phyloP scores from a whole-genome alignment of 2,888 invertebrate species.

The Spodoptera exigua region DNA sequence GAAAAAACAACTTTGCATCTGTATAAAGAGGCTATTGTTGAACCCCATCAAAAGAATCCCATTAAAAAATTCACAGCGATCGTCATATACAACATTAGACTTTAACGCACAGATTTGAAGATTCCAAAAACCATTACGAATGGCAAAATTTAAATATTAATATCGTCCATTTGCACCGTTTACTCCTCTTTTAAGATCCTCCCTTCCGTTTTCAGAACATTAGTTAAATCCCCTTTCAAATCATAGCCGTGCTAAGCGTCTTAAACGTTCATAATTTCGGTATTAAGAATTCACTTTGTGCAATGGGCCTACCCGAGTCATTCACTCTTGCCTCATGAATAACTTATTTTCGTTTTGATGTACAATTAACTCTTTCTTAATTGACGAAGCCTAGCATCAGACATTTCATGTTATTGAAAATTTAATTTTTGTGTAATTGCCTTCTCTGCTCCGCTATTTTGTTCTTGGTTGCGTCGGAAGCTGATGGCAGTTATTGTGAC shows the following conservation, averaged over 20 bases:
- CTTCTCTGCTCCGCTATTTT: slow-evolving; percentile 12
- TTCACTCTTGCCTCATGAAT: slow-evolving; percentile 50
- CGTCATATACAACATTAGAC: background rate
- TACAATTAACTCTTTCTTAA: slow-evolving; percentile 56
- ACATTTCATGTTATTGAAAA: slow-evolving; percentile 24
- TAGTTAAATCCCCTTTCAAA: slow-evolving; percentile 37
- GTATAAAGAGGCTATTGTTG: too few species aligned
- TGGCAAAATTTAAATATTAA: slow-evolving; percentile 6
- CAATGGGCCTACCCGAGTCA: slow-evolving; percentile 44
- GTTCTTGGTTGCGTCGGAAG: slow-evolving; percentile 7
- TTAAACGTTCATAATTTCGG: slow-evolving; percentile 50
- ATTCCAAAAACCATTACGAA: slow-evolving; percentile 3
- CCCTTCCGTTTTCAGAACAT: slow-evolving; percentile 27
- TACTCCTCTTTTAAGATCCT: slow-evolving; percentile 17
- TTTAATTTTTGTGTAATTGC: slow-evolving; percentile 28
- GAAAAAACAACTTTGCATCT: too few species aligned
- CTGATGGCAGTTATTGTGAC: slow-evolving; percentile 7
- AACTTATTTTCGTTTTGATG: slow-evolving; percentile 54
- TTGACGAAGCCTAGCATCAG: slow-evolving; percentile 40
- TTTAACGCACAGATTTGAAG: slow-evolving; percentile 3
- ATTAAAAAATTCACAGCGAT: background rate
- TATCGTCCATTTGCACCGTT: slow-evolving; percentile 24
- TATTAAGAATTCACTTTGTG: slow-evolving; percentile 63
- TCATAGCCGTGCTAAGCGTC: slow-evolving; percentile 32
- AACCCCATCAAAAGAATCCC: too few species aligned